Conservation (phyloP, 2,888 invertebrate genomes). For the Pheosia tremula region DNA sequence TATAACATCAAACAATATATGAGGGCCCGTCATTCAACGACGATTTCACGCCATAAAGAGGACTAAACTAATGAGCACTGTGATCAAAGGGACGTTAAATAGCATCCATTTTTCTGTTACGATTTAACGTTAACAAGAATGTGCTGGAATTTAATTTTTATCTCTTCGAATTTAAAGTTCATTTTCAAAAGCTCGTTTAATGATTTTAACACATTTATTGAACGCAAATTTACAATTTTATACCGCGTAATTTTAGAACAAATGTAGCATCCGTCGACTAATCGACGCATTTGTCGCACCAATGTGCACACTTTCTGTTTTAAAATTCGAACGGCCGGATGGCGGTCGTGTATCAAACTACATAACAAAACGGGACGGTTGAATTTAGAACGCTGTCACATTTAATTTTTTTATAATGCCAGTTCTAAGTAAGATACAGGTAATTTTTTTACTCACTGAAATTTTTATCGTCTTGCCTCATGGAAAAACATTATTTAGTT, state of each 20-base stretch:
- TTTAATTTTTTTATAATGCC: not conserved
- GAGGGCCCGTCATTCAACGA: constrained; percentile 4
- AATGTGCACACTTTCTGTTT: not conserved
- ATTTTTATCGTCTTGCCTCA: no score
- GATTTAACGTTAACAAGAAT: not conserved
- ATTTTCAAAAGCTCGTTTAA: not conserved
- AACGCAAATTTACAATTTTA: constrained; percentile 14
- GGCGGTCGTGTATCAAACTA: constrained; percentile 4
- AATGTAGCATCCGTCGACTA: constrained; percentile 36
- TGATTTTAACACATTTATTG: not conserved
- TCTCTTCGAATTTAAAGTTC: not conserved
- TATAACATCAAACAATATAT: constrained; percentile 8
- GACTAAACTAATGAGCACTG: constrained; percentile 36
- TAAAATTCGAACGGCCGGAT: constrained; percentile 10
- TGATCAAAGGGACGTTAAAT: constrained; percentile 33
- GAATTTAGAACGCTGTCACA: not conserved
- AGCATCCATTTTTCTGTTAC: not conserved
- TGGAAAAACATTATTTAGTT: no score
- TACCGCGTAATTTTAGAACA: constrained; percentile 48
- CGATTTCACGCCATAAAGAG: constrained; percentile 30
- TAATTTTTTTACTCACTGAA: no score
- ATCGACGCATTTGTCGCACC: constrained; percentile 6
- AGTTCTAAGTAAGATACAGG: no score
- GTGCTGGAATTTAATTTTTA: not conserved
- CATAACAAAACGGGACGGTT: not conserved